A percentile compares a stretch with the other conserved stretches of the same genome.
These are phyloP conservation scores for Monopterus albus DNA, from an alignment of 2,113 vertebrate genomes.

Conservation along the genomic window DNA sequence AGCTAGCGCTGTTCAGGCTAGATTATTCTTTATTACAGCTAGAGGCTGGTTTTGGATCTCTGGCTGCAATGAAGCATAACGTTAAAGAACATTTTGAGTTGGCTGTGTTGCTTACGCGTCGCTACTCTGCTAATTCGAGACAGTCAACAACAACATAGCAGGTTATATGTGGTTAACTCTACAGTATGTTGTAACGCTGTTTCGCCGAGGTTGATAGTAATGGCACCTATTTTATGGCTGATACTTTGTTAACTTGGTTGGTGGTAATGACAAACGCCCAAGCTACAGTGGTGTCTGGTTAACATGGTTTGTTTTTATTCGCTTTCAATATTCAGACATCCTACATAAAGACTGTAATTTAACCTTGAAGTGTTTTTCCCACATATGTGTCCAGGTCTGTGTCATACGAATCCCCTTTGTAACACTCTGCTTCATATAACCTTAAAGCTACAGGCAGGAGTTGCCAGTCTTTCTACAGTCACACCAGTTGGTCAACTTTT, in stretches of 20 bases:
- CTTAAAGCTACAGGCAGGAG: background rate
- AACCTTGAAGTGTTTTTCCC: background rate
- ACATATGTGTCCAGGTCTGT: background rate
- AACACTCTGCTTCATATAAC: background rate
- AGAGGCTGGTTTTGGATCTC: background rate
- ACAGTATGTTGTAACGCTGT: constrained; percentile 66
- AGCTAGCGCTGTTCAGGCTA: background rate
- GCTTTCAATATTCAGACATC: background rate
- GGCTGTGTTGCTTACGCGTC: constrained; percentile 34
- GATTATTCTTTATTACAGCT: too few species aligned
- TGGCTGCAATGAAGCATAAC: too few species aligned
- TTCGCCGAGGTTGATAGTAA: constrained; percentile 29
- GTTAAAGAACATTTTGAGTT: too few species aligned
- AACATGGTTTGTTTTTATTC: constrained; percentile 6
- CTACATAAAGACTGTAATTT: background rate
- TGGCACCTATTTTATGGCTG: constrained; percentile 38
- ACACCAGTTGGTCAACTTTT: constrained; percentile 5
- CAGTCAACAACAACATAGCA: constrained; percentile 65
- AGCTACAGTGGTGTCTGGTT: background rate
- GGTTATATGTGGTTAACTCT: constrained; percentile 64
- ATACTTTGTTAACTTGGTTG: background rate
- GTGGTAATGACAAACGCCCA: background rate
- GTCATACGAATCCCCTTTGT: constrained; percentile 4
- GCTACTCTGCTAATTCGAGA: constrained; percentile 46
- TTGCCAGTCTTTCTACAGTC: background rate